Conservation (phyloP, 2,113 vertebrate genomes). For the Galeopterus variegatus region DNA sequence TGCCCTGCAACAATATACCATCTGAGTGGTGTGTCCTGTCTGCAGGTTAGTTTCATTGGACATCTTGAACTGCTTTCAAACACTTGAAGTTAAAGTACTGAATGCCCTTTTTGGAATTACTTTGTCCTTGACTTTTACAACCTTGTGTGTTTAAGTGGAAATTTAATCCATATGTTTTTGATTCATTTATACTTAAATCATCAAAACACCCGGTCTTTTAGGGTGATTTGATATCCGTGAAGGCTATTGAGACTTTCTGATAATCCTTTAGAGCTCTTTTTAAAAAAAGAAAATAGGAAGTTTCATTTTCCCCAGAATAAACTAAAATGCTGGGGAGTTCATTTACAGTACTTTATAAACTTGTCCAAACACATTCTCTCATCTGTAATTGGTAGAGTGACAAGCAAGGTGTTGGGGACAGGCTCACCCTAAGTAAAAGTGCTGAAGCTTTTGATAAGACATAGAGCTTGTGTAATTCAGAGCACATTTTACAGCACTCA, state of each 20-base stretch:
- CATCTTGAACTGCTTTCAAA: slow-evolving; percentile 58
- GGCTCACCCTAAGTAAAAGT: not conserved
- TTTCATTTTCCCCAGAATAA: not conserved
- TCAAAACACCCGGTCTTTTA: slow-evolving; percentile 33
- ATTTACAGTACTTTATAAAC: not conserved
- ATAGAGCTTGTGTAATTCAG: not conserved
- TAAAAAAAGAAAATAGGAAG: not conserved
- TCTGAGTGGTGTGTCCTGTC: not conserved
- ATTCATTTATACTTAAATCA: slow-evolving; percentile 65
- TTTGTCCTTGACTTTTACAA: slow-evolving; percentile 68
- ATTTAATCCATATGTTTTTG: slow-evolving; percentile 62
- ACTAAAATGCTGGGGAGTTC: not conserved
- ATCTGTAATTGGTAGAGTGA: not conserved
- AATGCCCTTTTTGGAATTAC: slow-evolving; percentile 38
- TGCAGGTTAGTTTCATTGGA: not conserved
- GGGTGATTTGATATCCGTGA: not conserved
- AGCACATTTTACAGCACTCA: not conserved
- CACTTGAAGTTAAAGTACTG: not conserved
- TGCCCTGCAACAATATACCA: not conserved
- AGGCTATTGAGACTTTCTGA: slow-evolving; percentile 11
- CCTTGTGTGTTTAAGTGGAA: slow-evolving; percentile 38
- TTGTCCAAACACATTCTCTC: not conserved
- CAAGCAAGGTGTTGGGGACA: not conserved
- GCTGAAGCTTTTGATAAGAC: not conserved
- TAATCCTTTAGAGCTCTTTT: not conserved